Percentiles rank a stretch among this genome's conserved stretches.
phyloP scores from a whole-genome alignment of 2,888 invertebrate genomes.

The Sipunculus nudus region DNA sequence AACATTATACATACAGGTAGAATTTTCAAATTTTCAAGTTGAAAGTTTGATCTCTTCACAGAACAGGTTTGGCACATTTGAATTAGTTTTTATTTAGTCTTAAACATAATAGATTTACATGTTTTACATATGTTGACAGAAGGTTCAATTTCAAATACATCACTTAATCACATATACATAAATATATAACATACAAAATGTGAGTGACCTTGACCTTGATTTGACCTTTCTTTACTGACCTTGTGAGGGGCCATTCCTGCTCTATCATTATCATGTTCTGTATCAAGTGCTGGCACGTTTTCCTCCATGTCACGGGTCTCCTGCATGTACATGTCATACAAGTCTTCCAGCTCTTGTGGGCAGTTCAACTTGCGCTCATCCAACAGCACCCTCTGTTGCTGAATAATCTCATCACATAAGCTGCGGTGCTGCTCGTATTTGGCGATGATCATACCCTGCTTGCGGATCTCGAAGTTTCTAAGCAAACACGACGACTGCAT shows the following conservation, averaged over 20 bases:
- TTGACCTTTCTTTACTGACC: not conserved
- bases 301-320: conserved; percentile 49
- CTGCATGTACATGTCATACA: conserved; percentile 58
- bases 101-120: too few relatives aligned
- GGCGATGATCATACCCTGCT: conserved; percentile 76
- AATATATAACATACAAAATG: too few relatives aligned
- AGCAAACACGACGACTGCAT: conserved; percentile 87
- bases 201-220: too few relatives aligned
- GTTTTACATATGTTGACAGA: too few relatives aligned
- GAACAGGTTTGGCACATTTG: too few relatives aligned
- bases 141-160: too few relatives aligned
- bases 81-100: too few relatives aligned
- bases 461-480: conserved; percentile 84
- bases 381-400: conserved; percentile 83
- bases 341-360: conserved; percentile 58
- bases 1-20: too few relatives aligned
- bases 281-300: conserved; percentile 36
- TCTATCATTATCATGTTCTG: not conserved
- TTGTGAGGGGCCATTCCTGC: not conserved
- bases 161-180: too few relatives aligned
- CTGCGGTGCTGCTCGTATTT: conserved; percentile 81
- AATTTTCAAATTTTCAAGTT: too few relatives aligned
- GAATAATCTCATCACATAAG: conserved; percentile 90
- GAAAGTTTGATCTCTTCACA: too few relatives aligned
- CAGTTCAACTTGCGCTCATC: conserved; percentile 68